Conservation (phyloP, 2,113 vertebrate species). For the Hippocampus comes region DNA sequence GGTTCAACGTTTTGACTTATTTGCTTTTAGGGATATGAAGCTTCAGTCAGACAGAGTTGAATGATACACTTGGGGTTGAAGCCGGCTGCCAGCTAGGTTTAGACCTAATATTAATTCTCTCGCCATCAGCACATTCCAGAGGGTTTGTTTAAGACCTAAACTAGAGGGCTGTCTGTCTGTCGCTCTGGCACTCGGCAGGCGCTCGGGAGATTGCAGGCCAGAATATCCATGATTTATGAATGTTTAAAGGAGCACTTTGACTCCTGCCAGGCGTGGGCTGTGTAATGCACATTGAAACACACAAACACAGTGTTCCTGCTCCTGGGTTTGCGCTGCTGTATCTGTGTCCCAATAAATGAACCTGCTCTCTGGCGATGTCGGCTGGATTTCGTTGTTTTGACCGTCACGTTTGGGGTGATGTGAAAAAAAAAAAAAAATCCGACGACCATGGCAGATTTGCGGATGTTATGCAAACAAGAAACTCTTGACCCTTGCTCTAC, state of each 20-base stretch:
- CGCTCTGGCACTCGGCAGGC: constrained; percentile 66
- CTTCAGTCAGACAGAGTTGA: constrained; percentile 39
- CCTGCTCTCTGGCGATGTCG: constrained; percentile 11
- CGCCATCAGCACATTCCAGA: constrained; percentile 72
- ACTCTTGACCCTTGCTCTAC: not conserved
- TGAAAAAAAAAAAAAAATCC: not conserved
- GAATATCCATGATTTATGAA: constrained; percentile 75
- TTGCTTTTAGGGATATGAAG: constrained; percentile 45
- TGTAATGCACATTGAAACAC: constrained; percentile 73
- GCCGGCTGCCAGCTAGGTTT: constrained; percentile 66
- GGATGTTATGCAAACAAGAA: not conserved
- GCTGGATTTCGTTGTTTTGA: not conserved
- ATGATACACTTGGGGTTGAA: constrained; percentile 62
- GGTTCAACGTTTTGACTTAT: constrained; percentile 33
- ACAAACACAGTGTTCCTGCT: constrained; percentile 67
- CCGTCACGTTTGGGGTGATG: not conserved
- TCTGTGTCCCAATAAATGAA: constrained; percentile 52
- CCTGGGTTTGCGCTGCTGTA: constrained; percentile 46
- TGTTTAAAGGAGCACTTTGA: constrained; percentile 74
- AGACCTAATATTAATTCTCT: constrained; percentile 73
- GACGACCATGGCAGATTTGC: not conserved
- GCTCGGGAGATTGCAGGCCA: constrained; percentile 70
- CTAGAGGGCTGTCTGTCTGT: constrained; percentile 68
- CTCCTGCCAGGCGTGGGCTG: constrained; percentile 70
- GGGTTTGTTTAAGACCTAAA: constrained; percentile 74